Conservation (phyloP, 2,797 vertebrate genomes). For the Falco peregrinus region DNA sequence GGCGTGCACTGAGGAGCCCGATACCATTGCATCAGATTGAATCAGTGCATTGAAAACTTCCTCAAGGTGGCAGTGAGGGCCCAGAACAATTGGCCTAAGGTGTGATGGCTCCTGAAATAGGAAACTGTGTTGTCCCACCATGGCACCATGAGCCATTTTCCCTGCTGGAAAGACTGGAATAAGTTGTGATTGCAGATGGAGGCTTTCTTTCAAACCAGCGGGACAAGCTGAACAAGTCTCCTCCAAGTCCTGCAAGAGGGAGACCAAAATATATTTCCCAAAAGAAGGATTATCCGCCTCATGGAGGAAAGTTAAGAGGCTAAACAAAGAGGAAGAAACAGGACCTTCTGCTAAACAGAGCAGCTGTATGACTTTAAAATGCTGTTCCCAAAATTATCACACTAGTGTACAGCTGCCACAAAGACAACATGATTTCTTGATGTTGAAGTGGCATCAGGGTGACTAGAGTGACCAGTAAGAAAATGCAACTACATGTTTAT, state of each 20-base stretch:
- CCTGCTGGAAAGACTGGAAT: background rate
- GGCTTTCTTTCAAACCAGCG: background rate
- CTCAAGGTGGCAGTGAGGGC: conserved; percentile 33
- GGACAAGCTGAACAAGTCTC: background rate
- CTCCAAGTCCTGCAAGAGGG: background rate
- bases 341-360: background rate
- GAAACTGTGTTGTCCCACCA: background rate
- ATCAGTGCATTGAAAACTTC: background rate
- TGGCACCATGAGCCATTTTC: background rate
- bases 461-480: background rate
- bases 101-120: background rate
- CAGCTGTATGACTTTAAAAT: background rate
- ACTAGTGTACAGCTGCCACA: background rate
- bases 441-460: background rate
- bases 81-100: background rate
- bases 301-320: background rate
- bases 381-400: background rate
- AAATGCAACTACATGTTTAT: background rate
- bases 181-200: background rate
- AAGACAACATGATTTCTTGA: background rate
- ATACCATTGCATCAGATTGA: fast-evolving
- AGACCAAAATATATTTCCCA: background rate
- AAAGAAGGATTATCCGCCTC: background rate
- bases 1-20: fast-evolving
- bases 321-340: background rate